Base-by-base conservation (phyloP, 2,888 invertebrate genomes). In the Limnephilus rhombicus region DNA sequence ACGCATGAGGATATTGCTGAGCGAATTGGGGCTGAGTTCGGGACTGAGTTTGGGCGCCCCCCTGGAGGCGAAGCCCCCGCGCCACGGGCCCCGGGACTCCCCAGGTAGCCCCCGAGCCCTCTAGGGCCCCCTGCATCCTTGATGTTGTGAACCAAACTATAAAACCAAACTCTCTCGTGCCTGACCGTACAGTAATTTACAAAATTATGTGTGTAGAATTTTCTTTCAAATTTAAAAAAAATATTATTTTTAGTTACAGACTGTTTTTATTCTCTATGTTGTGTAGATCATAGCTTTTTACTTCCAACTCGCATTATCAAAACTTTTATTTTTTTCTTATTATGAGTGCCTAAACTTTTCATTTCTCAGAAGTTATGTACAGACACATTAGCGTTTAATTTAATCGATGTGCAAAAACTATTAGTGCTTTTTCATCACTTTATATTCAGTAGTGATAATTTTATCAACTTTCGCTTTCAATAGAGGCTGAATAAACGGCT, bases 1-100 rank as follows among this genome's bases (percentile, higher is more conserved):
- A 96, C 96, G 96, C 95, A 96, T 96, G 96, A 96, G 96, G 96
- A 96, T 96, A 96, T 96, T 96, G 95, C 95, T 96, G 94, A 96
- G 96, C 95, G 96, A 96, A 95, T 95, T 96, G 95, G 96, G 96
- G 95, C 96, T 96, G 94, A 96, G 96, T 95, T 95, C 96, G 95
- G 93, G 93, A 91, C 92, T 93, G 91, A 96, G 96, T 95, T 96
- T 96, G 96, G 96, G 96, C 95, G 95, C 95, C 95, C 95, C 96
- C 95, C 95, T 95, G 96, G 96, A 96, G 94, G 95, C 95, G 94
- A 96, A 96, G 96, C 95, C 95, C 95, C 95, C 95, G 95, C 91
- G 91, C 92, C 92, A 86, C 91, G 96, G 96, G 95, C 95, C 95
- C 95, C 95, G 95, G 95, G 93, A 93, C 91, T 93, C 93, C 34